Evolutionary conservation across 2,888 invertebrate genomes (phyloP).

Genomic region (Rotaria socialis): DNA sequence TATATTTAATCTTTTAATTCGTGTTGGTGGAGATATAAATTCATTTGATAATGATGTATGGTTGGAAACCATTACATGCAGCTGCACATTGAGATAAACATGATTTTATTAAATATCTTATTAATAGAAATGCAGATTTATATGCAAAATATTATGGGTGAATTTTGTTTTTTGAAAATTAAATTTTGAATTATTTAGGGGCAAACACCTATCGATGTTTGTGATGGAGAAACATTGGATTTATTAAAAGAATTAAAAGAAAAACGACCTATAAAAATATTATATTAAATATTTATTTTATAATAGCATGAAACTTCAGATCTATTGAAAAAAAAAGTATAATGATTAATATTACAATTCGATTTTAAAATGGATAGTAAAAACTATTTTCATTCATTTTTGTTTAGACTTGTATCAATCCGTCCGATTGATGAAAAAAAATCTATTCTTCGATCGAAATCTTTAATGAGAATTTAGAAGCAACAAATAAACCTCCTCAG

Average conservation of each 20-base stretch:
- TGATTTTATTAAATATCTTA: slow-evolving; percentile 74
- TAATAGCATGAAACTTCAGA: background rate
- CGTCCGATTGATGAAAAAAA: slow-evolving; percentile 1
- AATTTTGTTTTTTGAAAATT: slow-evolving; percentile 52
- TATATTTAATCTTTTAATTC: slow-evolving; percentile 67
- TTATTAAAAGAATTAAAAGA: slow-evolving; percentile 32
- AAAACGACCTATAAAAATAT: background rate
- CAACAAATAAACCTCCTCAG: background rate
- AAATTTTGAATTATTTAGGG: slow-evolving; percentile 65
- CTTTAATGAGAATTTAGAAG: slow-evolving; percentile 31
- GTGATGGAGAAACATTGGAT: slow-evolving; percentile 66
- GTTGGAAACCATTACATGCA: slow-evolving; percentile 97
- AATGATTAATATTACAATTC: too few species aligned
- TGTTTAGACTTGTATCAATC: background rate
- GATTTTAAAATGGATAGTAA: too few species aligned
- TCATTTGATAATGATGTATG: slow-evolving; percentile 79
- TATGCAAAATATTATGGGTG: slow-evolving; percentile 71
- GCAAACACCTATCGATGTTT: slow-evolving; percentile 85
- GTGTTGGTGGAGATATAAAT: slow-evolving; percentile 81
- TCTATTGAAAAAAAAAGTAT: slow-evolving; percentile 19
- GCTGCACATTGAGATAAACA: slow-evolving; percentile 97
- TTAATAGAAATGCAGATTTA: slow-evolving; percentile 82
- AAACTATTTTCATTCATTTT: background rate
- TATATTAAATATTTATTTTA: too few species aligned
- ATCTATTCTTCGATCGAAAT: slow-evolving; percentile 20